phyloP scores from a whole-genome alignment of 2,113 vertebrate genomes.

The Megaceryle torquata region DNA sequence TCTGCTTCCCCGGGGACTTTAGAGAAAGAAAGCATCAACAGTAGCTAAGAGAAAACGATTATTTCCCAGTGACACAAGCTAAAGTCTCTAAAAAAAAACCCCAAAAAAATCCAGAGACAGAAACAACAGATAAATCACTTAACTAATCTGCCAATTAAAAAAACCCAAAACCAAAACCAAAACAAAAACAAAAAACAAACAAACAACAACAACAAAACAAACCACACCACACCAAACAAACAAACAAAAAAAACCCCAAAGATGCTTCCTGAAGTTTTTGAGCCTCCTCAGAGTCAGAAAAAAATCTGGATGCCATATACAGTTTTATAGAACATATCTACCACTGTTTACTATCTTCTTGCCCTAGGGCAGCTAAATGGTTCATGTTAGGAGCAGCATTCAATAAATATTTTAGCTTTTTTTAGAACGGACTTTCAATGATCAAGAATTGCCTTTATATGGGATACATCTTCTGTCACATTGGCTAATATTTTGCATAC shows the following conservation, averaged over 20 bases:
- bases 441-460: conserved; percentile 28
- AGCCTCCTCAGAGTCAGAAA: not conserved
- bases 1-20: not conserved
- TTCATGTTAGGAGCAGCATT: not conserved
- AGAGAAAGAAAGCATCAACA: not conserved
- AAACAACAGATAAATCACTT: not conserved
- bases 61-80: not conserved
- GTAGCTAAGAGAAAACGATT: not conserved
- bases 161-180: no score
- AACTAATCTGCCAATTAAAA: not conserved
- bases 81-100: not conserved
- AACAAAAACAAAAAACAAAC: not conserved
- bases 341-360: not conserved
- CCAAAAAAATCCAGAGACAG: not conserved
- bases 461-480: not conserved
- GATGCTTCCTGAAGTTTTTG: not conserved
- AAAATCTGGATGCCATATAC: not conserved
- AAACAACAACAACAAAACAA: not conserved
- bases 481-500: not conserved
- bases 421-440: not conserved
- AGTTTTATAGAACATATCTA: not conserved
- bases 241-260: not conserved
- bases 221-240: no score
- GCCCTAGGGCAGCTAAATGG: not conserved
- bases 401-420: conserved; percentile 13